Conservation (phyloP, 2,888 invertebrate species). For the Atherix ibis region DNA sequence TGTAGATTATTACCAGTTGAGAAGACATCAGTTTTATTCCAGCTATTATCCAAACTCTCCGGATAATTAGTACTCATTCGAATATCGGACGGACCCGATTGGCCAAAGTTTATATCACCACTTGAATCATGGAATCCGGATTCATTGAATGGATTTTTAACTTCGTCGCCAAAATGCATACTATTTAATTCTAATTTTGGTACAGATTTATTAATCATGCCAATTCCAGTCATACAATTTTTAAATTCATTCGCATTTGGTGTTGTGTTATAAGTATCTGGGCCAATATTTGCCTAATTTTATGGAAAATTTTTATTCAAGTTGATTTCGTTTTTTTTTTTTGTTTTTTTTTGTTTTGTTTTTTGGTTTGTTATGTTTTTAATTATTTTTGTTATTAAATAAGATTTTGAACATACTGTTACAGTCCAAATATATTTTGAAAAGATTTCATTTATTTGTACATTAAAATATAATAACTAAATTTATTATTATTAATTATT, state of each 20-base stretch:
- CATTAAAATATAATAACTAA: no score
- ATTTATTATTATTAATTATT: no score
- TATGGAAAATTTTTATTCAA: not conserved
- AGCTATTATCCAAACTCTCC: conserved; percentile 9
- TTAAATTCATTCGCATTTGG: conserved; percentile 5
- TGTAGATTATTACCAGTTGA: not conserved
- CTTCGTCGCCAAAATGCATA: conserved; percentile 1
- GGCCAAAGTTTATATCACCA: no score
- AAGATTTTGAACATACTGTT: no score
- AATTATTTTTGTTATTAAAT: no score
- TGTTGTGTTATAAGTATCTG: conserved; percentile 6
- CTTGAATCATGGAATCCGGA: conserved; percentile 7
- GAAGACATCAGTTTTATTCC: conserved; percentile 7
- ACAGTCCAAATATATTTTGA: no score
- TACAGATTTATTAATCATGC: conserved; percentile 1
- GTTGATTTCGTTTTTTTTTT: no score
- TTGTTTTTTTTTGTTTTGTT: no score
- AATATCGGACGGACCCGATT: no score
- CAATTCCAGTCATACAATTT: conserved; percentile 1
- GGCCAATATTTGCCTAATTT: conserved; percentile 6
- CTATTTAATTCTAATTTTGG: conserved; percentile 7
- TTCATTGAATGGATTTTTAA: conserved; percentile 9
- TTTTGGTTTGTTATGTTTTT: no score
- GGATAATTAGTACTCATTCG: not conserved
- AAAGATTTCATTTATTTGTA: no score